Conservation (phyloP, 2,113 vertebrate species). For the Silurus meridionalis region DNA sequence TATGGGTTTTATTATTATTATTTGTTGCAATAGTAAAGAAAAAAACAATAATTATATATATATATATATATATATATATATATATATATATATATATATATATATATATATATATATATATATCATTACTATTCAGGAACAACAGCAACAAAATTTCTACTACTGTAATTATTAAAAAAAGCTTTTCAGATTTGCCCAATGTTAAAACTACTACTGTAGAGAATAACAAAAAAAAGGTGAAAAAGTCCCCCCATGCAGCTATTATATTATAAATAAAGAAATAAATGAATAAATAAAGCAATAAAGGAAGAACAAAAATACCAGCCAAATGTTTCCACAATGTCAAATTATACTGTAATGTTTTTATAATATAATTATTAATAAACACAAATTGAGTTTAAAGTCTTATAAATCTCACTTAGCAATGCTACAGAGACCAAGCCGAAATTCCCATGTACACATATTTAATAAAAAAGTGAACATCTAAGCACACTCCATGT, state of each 20-base stretch:
- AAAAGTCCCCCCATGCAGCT: too few species aligned
- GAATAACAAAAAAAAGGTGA: background rate
- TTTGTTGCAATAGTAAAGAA: too few species aligned
- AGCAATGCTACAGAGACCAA: background rate
- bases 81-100: too few species aligned
- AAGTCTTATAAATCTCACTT: slow-evolving; percentile 15
- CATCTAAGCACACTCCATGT: slow-evolving; percentile 16
- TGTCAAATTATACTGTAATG: background rate
- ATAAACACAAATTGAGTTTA: background rate
- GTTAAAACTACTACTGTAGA: background rate
- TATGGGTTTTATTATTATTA: too few species aligned
- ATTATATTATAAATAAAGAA: background rate
- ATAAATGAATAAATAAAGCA: background rate
- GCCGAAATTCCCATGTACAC: background rate
- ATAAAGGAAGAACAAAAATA: fast-evolving
- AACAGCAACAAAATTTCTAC: background rate
- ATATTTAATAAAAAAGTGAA: slow-evolving; percentile 33
- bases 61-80: too few species aligned
- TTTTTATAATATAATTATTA: background rate
- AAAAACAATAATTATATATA: too few species aligned
- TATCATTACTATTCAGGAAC: too few species aligned
- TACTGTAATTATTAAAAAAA: background rate
- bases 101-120: too few species aligned
- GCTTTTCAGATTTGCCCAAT: background rate
- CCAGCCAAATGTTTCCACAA: background rate